Evolutionary conservation across 2,113 vertebrate species (phyloP).

Genomic region (Helogale parvula): DNA sequence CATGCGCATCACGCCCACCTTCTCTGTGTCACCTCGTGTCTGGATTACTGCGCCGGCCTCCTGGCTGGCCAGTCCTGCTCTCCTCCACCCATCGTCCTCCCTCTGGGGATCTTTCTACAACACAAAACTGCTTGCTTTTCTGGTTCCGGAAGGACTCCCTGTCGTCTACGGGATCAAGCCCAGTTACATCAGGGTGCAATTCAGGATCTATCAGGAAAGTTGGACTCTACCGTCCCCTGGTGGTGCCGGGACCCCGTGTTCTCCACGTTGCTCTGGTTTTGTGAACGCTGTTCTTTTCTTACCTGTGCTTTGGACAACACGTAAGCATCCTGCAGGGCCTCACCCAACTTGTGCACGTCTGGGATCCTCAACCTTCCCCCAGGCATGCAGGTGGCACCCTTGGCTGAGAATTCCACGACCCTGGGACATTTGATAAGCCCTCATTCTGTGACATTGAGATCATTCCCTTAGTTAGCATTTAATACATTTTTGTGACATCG

Average conservation of each 20-base stretch:
- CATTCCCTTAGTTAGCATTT: not conserved
- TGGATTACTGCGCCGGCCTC: not conserved
- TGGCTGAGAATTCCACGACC: not conserved
- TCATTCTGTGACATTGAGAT: not conserved
- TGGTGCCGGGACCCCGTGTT: not conserved
- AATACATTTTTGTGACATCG: not conserved
- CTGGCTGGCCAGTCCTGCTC: not conserved
- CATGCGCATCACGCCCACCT: accelerated
- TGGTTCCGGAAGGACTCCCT: not conserved
- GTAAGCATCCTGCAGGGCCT: accelerated
- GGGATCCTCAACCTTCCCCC: not conserved
- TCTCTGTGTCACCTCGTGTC: not conserved
- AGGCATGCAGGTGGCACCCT: not conserved
- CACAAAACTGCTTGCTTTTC: not conserved
- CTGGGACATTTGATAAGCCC: not conserved
- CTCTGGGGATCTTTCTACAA: not conserved
- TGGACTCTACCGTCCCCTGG: not conserved
- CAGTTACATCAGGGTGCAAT: no score
- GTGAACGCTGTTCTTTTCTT: no score
- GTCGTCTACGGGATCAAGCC: not conserved
- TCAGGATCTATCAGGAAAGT: not conserved
- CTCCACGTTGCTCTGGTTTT: accelerated
- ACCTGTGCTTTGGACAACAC: not conserved
- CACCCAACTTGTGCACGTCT: not conserved
- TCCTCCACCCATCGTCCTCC: accelerated